Percentiles rank a stretch among this genome's conserved stretches.
These are phyloP conservation scores for Tryphoninae sp. DNA, from an alignment of 2,888 invertebrate genomes.

Conservation along the genomic window DNA sequence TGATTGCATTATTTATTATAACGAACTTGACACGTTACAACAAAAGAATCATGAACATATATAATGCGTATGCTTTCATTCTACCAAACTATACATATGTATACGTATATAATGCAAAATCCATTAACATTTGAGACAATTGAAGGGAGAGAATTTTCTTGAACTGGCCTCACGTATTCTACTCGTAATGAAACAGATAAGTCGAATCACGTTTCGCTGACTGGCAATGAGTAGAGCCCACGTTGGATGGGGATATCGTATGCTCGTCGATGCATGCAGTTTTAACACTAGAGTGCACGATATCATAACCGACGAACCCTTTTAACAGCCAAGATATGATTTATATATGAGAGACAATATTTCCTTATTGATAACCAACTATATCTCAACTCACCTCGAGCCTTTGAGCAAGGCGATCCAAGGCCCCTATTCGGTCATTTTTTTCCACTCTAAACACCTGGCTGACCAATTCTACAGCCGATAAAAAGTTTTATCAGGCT, in stretches of 20 bases:
- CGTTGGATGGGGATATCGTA: slow-evolving; percentile 27
- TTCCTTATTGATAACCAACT: background rate
- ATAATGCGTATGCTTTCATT: background rate
- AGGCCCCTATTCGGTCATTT: too few relatives aligned
- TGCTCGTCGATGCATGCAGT: slow-evolving; percentile 31
- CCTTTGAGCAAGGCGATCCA: too few relatives aligned
- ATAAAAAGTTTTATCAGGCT: too few relatives aligned
- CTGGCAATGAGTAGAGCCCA: background rate
- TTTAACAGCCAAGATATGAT: background rate
- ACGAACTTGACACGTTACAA: background rate
- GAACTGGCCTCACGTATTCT: background rate
- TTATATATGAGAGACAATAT: background rate
- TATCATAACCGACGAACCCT: background rate
- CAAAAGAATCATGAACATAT: background rate
- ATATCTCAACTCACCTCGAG: too few relatives aligned
- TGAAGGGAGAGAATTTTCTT: background rate
- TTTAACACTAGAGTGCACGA: background rate
- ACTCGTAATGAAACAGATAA: background rate
- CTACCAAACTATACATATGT: background rate
- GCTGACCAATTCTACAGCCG: too few relatives aligned
- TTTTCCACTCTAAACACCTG: too few relatives aligned
- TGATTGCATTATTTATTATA: slow-evolving; percentile 1
- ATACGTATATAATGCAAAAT: background rate
- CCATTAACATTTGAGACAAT: background rate
- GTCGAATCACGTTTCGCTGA: background rate